Evolutionary conservation across 2,113 vertebrate genomes (phyloP).

Genomic region (Elanus axillaris): DNA sequence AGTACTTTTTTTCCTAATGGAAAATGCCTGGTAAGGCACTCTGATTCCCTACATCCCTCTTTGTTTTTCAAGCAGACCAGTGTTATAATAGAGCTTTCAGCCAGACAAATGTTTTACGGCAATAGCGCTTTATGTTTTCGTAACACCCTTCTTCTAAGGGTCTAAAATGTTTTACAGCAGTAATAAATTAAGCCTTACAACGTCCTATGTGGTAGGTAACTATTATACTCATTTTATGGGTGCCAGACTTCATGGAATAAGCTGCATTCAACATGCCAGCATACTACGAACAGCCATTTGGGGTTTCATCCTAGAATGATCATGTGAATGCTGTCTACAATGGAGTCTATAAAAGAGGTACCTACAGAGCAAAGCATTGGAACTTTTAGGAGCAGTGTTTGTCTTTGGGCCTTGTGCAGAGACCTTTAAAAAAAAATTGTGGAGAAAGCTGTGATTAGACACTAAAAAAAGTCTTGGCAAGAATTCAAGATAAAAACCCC

Average conservation of each 20-base stretch:
- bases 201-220: constrained; percentile 18
- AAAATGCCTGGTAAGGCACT: not conserved
- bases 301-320: not conserved
- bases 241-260: not conserved
- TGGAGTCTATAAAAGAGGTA: not conserved
- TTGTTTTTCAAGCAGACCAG: not conserved
- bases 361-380: not conserved
- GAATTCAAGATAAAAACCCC: not conserved
- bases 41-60: not conserved
- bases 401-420: not conserved
- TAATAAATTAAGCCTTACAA: constrained; percentile 38
- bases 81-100: constrained; percentile 16
- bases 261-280: not conserved
- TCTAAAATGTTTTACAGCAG: constrained; percentile 37
- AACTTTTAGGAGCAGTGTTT: not conserved
- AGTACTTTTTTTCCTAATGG: not conserved
- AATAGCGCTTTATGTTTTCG: not conserved
- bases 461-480: not conserved
- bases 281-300: not conserved
- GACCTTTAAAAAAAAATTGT: not conserved
- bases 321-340: not conserved
- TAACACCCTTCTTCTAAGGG: not conserved
- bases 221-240: not conserved
- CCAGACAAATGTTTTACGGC: constrained; percentile 19
- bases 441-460: not conserved